phyloP scores from a whole-genome alignment of 2,797 vertebrate species.

The Diglossa cyanea region DNA sequence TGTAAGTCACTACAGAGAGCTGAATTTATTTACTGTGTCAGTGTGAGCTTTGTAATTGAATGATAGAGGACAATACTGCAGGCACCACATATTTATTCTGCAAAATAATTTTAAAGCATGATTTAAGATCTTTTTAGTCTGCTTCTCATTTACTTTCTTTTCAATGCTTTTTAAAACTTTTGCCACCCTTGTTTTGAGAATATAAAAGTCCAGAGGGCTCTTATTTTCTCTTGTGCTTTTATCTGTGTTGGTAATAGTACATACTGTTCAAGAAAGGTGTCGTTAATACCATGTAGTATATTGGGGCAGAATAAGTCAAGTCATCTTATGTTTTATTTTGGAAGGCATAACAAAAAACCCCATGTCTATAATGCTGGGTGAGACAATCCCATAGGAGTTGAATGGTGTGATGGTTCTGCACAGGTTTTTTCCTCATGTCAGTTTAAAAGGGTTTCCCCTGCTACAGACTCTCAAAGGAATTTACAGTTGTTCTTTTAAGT shows the following conservation, averaged over 20 bases:
- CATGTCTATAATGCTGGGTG: neutral
- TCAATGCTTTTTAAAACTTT: neutral
- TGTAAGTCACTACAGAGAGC: neutral
- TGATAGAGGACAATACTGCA: neutral
- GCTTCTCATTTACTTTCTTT: neutral
- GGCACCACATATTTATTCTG: neutral
- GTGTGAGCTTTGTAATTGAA: neutral
- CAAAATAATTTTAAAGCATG: neutral
- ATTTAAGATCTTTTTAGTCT: neutral
- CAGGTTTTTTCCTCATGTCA: neutral
- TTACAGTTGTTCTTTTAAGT: constrained; percentile 28
- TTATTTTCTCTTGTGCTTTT: neutral
- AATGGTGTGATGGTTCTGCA: neutral
- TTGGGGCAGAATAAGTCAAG: neutral
- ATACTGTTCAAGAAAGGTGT: neutral
- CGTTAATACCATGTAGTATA: neutral
- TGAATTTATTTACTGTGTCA: neutral
- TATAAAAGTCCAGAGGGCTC: neutral
- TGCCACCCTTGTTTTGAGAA: neutral
- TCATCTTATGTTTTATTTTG: neutral
- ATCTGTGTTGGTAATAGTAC: neutral
- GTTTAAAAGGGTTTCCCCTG: neutral
- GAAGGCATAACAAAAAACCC: neutral
- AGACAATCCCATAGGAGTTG: neutral
- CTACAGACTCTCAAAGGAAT: neutral